Evolutionary conservation across 2,888 invertebrate genomes (phyloP), one percentile per base, ranked within the genome.

Genomic region (Drosophila tripunctata): DNA sequence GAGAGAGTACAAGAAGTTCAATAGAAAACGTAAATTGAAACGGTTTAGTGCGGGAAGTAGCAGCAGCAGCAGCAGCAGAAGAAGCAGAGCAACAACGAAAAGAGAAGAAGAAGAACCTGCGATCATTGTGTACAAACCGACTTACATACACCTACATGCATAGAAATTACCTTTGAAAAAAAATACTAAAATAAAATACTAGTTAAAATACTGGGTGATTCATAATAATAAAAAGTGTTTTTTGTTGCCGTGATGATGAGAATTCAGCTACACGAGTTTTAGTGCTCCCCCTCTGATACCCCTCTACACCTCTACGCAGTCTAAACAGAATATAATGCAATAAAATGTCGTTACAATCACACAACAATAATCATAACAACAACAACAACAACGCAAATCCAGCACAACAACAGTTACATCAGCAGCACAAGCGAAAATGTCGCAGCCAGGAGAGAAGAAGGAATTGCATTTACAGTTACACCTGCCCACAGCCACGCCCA

Each of bases 381-480:
- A 31, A 21, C 15, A 47, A 22, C 36, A 24, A 15, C 48, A 54
- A 40, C 57, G 60, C 44, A 40, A 76, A 79, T 67, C 70, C 73
- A 64, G 73, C 70, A 74, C 77, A 74, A 54, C 88, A 78, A 45
- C 78, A 75, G 67, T 62, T 75, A 64, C 78, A 85, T 72, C 78
- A 79, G 66, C 76, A 78, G 55, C 75, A 75, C 60, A 72, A 74
- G 65, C 69, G 75, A 61, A 80, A 79, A 81, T 79, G 79, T 62
- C 82, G 76, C 67, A 51, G 17, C 6, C 36, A 36, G 41, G 10
- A 27, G 27, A 27, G 51, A 36, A 31, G 44, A 54, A 35, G 10
- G n/a, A n/a, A n/a, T 21, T 30, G 31, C 50, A 63, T 22, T 31
- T 45, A 58, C 57, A 63, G 10, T 35, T 35, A 27, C 58, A 63